Conservation (phyloP, 2,113 vertebrate species). For the Peromyscus maniculatus region DNA sequence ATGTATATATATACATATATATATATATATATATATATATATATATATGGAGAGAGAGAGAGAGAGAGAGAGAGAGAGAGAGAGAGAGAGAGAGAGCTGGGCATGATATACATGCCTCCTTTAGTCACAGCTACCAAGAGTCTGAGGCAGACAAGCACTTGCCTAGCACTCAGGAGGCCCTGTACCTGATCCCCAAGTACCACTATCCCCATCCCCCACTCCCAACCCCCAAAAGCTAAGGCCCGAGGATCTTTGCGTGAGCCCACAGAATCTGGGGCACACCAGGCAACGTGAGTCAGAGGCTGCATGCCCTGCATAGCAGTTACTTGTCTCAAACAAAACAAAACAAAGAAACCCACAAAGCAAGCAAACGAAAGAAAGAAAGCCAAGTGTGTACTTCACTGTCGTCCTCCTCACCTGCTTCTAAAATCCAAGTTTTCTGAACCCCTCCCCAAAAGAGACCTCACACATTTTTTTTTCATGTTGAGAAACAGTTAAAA, state of each 20-base stretch:
- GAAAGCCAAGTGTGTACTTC: not conserved
- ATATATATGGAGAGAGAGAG: no score
- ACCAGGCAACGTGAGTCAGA: not conserved
- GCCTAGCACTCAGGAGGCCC: not conserved
- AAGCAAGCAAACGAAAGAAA: not conserved
- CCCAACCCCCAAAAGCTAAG: not conserved
- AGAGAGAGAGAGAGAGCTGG: no score
- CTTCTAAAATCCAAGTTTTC: not conserved
- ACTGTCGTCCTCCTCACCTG: not conserved
- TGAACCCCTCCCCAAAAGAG: not conserved
- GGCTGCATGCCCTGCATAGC: not conserved
- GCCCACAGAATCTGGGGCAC: not conserved
- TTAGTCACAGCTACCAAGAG: not conserved
- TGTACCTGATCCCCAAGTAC: not conserved
- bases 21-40: no score
- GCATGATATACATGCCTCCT: not conserved
- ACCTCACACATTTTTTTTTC: not conserved
- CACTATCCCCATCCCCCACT: not conserved
- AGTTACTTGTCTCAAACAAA: not conserved
- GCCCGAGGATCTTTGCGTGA: not conserved
- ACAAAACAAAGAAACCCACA: not conserved
- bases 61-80: no score
- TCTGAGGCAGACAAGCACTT: not conserved
- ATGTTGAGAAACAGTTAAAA: constrained; percentile 27
- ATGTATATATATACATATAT: no score